A percentile compares a stretch with the other conserved stretches of the same genome.
Evolutionary conservation across 2,888 invertebrate genomes (phyloP).

Genomic region (Lepetodrilus schrolli): DNA sequence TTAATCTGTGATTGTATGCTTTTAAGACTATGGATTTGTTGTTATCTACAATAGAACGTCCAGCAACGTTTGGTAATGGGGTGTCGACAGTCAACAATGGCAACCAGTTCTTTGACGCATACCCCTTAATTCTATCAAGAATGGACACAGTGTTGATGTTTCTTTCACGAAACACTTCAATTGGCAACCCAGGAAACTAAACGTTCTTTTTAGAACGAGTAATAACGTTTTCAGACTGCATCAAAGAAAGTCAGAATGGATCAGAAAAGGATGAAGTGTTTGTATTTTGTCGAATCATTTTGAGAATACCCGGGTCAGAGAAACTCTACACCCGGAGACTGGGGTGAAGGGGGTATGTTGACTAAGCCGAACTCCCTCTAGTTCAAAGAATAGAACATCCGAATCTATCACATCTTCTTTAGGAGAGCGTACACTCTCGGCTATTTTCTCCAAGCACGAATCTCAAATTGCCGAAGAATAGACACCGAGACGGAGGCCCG

Average conservation of each 20-base stretch:
- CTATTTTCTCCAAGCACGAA: slow-evolving; percentile 4
- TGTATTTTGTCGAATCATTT: slow-evolving; percentile 8
- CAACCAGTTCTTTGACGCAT: too few relatives aligned
- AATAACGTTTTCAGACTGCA: slow-evolving; percentile 11
- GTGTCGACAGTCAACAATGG: too few relatives aligned
- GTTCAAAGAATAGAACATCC: neutral
- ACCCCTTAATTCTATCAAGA: too few relatives aligned
- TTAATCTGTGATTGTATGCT: too few relatives aligned
- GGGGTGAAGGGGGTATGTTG: neutral
- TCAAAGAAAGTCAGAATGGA: slow-evolving; percentile 15
- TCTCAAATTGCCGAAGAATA: neutral
- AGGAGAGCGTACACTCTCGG: neutral
- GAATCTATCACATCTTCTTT: neutral
- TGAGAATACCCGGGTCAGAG: slow-evolving; percentile 9
- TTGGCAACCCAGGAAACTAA: neutral
- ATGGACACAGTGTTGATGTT: neutral
- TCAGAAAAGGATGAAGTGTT: neutral
- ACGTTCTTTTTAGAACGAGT: neutral
- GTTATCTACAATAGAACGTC: too few relatives aligned
- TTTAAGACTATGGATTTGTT: too few relatives aligned
- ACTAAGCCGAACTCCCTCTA: neutral
- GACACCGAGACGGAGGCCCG: neutral
- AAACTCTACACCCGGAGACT: neutral
- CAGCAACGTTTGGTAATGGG: too few relatives aligned
- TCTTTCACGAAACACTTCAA: neutral